Evolutionary conservation across 2,113 vertebrate genomes (phyloP).

Genomic region (Antennarius striatus): DNA sequence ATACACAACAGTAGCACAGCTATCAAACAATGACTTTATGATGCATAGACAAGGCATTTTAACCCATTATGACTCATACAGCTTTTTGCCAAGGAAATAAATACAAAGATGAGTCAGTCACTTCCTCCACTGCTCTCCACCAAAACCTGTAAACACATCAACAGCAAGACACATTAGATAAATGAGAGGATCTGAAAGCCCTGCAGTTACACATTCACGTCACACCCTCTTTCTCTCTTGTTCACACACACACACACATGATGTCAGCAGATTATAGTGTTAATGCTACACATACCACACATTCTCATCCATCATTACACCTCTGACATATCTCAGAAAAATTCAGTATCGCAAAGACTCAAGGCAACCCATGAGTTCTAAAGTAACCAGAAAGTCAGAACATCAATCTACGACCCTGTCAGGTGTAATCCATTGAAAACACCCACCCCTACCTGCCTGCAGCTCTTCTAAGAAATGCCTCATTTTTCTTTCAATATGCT

Average conservation of each 20-base stretch:
- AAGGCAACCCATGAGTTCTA: constrained; percentile 47
- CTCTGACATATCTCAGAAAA: constrained; percentile 57
- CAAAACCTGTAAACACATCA: constrained; percentile 33
- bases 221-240: not conserved
- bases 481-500: constrained; percentile 73
- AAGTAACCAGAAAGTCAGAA: constrained; percentile 55
- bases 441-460: not conserved
- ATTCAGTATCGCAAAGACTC: constrained; percentile 31
- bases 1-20: not conserved
- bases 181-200: constrained; percentile 28
- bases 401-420: constrained; percentile 60
- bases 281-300: constrained; percentile 24
- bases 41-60: not conserved
- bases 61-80: constrained; percentile 19
- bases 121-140: constrained; percentile 29
- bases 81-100: constrained; percentile 28
- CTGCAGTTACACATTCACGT: constrained; percentile 17
- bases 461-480: constrained; percentile 64
- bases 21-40: not conserved
- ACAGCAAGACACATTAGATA: not conserved
- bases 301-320: constrained; percentile 40
- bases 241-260: not conserved
- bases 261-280: constrained; percentile 28
- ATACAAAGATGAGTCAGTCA: constrained; percentile 33
- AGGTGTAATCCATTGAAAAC: constrained; percentile 41